Evolutionary conservation across 2,888 invertebrate genomes (phyloP).

Genomic region (Nymphalis c-album): DNA sequence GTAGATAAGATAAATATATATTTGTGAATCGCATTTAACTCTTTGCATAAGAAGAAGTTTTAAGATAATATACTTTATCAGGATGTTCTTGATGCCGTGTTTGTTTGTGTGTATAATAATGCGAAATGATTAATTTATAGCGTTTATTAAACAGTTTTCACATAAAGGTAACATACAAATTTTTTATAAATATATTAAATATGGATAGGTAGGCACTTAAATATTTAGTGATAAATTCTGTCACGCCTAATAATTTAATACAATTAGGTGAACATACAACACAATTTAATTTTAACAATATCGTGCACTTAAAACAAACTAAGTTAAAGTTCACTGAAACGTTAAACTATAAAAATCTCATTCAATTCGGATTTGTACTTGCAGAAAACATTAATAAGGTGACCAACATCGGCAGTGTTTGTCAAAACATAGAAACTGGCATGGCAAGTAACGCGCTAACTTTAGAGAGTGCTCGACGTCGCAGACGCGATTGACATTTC

Average conservation of each 20-base stretch:
- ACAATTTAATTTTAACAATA: constrained; percentile 77
- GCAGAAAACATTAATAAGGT: constrained; percentile 70
- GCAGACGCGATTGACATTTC: constrained; percentile 48
- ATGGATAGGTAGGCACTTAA: constrained; percentile 70
- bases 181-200: constrained; percentile 72
- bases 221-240: constrained; percentile 74
- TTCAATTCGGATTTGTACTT: constrained; percentile 81
- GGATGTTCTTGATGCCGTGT: constrained; percentile 29
- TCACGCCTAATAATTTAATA: constrained; percentile 77
- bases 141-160: constrained; percentile 79
- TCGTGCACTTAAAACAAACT: constrained; percentile 79
- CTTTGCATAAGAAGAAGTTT: constrained; percentile 1
- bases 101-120: constrained; percentile 69
- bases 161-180: constrained; percentile 80
- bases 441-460: constrained; percentile 78
- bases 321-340: constrained; percentile 78
- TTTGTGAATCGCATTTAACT: constrained; percentile 19
- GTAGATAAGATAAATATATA: constrained; percentile 45
- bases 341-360: constrained; percentile 79
- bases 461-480: constrained; percentile 55
- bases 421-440: constrained; percentile 80
- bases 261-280: constrained; percentile 79
- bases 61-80: constrained; percentile 8
- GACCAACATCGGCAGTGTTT: constrained; percentile 73
- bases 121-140: constrained; percentile 76